Percentiles rank a stretch among this genome's conserved stretches.
These are phyloP conservation scores for Columba livia DNA, from an alignment of 2,113 vertebrate species.

Conservation along the genomic window DNA sequence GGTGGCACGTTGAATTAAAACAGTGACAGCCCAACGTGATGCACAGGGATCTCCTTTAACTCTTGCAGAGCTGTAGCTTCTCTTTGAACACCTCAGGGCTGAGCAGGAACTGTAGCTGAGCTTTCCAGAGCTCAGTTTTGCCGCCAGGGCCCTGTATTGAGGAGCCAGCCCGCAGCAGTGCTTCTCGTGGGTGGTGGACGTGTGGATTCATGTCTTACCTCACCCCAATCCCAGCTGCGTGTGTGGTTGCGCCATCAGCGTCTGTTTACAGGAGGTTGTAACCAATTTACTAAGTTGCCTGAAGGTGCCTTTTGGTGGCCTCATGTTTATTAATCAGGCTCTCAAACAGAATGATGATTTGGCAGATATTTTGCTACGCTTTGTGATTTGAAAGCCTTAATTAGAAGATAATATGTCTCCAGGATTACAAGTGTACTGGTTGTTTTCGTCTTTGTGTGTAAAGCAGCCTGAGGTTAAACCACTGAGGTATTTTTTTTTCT, in stretches of 20 bases:
- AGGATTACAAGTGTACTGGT: not conserved
- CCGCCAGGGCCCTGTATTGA: not conserved
- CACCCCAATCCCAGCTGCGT: fast-evolving
- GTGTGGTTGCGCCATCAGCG: constrained; percentile 29
- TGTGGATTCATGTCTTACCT: not conserved
- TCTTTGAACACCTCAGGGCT: not conserved
- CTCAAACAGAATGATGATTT: constrained; percentile 28
- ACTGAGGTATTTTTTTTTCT: not conserved
- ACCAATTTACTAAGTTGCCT: constrained; percentile 1
- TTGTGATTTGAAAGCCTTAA: not conserved
- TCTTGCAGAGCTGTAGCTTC: not conserved
- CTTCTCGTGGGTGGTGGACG: not conserved
- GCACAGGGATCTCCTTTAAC: not conserved
- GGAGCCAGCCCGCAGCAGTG: not conserved
- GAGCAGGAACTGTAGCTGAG: not conserved
- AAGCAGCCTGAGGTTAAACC: constrained; percentile 9
- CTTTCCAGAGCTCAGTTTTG: not conserved
- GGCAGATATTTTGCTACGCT: not conserved
- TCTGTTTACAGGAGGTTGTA: not conserved
- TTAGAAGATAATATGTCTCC: not conserved
- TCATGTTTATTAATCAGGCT: constrained; percentile 22
- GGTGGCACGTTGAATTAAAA: not conserved
- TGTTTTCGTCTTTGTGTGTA: not conserved
- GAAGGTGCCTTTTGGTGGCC: constrained; percentile 24
- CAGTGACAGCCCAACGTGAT: not conserved